phyloP scores from a whole-genome alignment of 1,140 invertebrate species.

The Drosophila nigrodunni region DNA sequence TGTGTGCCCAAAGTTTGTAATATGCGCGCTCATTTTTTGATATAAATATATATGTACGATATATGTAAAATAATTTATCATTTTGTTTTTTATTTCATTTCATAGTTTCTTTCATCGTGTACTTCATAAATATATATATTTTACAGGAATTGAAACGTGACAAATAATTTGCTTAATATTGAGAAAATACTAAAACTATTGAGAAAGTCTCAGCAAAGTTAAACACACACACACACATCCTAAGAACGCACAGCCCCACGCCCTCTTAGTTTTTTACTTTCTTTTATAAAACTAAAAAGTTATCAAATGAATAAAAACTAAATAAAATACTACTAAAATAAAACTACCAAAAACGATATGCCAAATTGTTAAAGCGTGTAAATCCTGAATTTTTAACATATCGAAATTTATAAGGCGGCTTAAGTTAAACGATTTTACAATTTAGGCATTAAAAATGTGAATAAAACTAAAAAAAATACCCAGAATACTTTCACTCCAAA shows the following conservation, averaged over 20 bases:
- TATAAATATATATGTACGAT: conserved; percentile 70
- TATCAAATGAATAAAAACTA: conserved; percentile 27
- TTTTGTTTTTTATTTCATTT: conserved; percentile 44
- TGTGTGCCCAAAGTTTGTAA: conserved; percentile 81
- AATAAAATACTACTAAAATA: conserved; percentile 30
- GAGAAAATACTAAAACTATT: conserved; percentile 34
- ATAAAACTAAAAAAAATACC: conserved; percentile 35
- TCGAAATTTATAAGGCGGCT: conserved; percentile 73
- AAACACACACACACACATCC: conserved; percentile 27
- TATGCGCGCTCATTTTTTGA: conserved; percentile 80
- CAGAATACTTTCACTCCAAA: conserved; percentile 62
- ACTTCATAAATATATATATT: conserved; percentile 28
- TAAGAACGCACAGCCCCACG: conserved; percentile 52
- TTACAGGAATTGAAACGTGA: conserved; percentile 77
- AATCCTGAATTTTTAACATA: conserved; percentile 82
- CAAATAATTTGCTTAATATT: conserved; percentile 69
- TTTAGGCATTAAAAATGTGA: conserved; percentile 72
- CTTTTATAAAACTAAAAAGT: conserved; percentile 13
- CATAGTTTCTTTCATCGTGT: conserved; percentile 5
- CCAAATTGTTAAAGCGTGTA: conserved; percentile 71
- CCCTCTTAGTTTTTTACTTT: conserved; percentile 27
- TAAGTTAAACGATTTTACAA: conserved; percentile 72
- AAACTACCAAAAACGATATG: conserved; percentile 64
- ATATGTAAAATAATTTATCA: conserved; percentile 67
- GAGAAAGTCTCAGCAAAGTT: conserved; percentile 51